A percentile compares a stretch with the other conserved stretches of the same genome.
Evolutionary conservation across 2,113 vertebrate species (phyloP).

Genomic region (Ovibos moschatus): DNA sequence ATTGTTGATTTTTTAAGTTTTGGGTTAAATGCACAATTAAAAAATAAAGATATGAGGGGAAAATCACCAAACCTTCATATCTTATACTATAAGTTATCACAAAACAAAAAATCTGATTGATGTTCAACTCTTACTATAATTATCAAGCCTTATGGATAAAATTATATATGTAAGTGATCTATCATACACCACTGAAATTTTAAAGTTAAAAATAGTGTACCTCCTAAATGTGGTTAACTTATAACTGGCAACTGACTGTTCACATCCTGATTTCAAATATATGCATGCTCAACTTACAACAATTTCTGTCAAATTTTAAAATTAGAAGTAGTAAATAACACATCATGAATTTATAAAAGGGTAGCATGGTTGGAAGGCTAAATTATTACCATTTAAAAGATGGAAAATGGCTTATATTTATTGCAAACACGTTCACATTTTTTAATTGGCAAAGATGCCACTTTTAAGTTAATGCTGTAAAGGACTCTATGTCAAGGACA

Average conservation of each 20-base stretch:
- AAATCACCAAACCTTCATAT: background rate
- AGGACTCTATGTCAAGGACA: background rate
- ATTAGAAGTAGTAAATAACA: conserved; percentile 44
- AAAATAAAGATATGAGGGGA: background rate
- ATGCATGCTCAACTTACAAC: background rate
- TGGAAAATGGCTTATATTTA: background rate
- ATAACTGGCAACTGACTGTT: conserved; percentile 44
- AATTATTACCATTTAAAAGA: background rate
- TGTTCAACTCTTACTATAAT: background rate
- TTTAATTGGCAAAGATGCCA: background rate
- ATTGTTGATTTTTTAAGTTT: background rate
- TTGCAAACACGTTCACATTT: background rate
- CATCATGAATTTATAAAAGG: conserved; percentile 34
- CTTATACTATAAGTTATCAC: background rate
- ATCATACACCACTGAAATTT: background rate
- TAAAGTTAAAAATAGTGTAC: conserved; percentile 51
- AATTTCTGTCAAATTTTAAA: conserved; percentile 33
- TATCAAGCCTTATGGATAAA: background rate
- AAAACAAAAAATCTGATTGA: background rate
- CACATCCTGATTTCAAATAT: conserved; percentile 46
- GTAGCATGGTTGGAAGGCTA: background rate
- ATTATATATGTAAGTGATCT: background rate
- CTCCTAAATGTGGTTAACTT: conserved; percentile 44
- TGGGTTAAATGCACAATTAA: background rate
- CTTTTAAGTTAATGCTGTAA: background rate